Evolutionary conservation across 35 echinoderm and acorn worm species (phyloP), one percentile per base, ranked within the genome.

Genomic region (Heliocidaris tuberculata): DNA sequence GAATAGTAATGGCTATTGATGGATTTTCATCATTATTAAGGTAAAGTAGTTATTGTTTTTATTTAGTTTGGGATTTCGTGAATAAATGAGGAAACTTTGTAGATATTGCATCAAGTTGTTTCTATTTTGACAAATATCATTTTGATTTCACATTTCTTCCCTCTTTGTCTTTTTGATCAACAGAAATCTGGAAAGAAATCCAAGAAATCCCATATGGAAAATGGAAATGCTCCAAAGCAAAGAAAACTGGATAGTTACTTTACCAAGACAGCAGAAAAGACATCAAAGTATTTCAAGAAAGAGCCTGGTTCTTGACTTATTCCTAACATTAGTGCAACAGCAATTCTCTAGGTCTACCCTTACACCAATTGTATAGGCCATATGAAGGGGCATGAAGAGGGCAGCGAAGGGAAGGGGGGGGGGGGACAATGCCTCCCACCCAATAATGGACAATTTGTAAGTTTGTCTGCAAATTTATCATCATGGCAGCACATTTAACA

Each of bases 141-240:
- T 8, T 21, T 19, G 0, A n/a, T 78, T 19, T 78, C 21, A 2
- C 4, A 78, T n/a, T 78, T 27, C 65, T 78, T 29, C 17, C 4
- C 27, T 78, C 21, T 78, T 78, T n/a, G 21, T 78, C 65, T 78
- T 21, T 78, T 78, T 56, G 2, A 56, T 56, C 52, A 56, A 56
- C 52, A 78, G 65, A 78, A 78, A 19, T 78, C 65, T 78, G 65
- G 65, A n/a, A 78, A 78, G 65, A 78, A 78, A 78, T 78, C 65
- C 27, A 78, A 78, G 65, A 78, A 78, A n/a, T n/a, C 65, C 4
- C 21, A 78, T 7, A 78, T 78, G 21, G 21, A 78, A n/a, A n/a
- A 78, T 78, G 65, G 65, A 24, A 78, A 78, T n/a, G 65, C 65
- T 7, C 4, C 65, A 19, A 78, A 78, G 27, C 65, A 78, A 78